Evolutionary conservation across 2,113 vertebrate genomes (phyloP).

Genomic region (Plecturocebus donacophilus): DNA sequence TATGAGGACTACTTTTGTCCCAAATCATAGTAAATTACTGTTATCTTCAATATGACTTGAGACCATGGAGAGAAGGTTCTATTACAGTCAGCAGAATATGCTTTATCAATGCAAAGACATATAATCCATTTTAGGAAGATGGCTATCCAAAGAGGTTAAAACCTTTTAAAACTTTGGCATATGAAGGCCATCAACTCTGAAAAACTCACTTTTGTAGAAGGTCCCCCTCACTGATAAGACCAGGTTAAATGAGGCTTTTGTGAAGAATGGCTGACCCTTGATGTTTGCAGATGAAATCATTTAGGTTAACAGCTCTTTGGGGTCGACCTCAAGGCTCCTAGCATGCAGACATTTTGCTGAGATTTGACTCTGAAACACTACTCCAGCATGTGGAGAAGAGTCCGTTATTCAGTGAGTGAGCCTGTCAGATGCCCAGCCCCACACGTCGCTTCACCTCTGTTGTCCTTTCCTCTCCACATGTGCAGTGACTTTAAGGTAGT

Average conservation of each 20-base stretch:
- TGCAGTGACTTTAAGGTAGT: neutral
- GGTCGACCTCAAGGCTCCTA: neutral
- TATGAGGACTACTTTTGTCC: neutral
- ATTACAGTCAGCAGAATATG: neutral
- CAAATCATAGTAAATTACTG: slow-evolving; percentile 16
- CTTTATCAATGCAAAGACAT: neutral
- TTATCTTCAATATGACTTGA: neutral
- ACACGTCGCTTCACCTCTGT: neutral
- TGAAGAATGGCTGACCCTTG: neutral
- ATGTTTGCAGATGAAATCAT: slow-evolving; percentile 6
- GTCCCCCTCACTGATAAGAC: neutral
- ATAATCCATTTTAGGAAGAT: neutral
- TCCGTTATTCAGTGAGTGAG: neutral
- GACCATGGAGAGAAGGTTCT: neutral
- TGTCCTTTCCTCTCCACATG: neutral
- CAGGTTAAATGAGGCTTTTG: neutral
- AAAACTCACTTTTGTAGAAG: neutral
- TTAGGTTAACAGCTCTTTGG: slow-evolving; percentile 3
- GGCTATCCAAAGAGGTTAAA: neutral
- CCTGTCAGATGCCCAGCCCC: neutral
- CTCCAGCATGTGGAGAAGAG: neutral
- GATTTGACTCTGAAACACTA: neutral
- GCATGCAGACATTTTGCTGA: neutral
- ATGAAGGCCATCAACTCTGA: neutral
- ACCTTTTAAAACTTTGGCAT: neutral